Evolutionary conservation across 2,888 invertebrate genomes (phyloP), one percentile per base, ranked within the genome.

Genomic region (Lochmaea crataegi): DNA sequence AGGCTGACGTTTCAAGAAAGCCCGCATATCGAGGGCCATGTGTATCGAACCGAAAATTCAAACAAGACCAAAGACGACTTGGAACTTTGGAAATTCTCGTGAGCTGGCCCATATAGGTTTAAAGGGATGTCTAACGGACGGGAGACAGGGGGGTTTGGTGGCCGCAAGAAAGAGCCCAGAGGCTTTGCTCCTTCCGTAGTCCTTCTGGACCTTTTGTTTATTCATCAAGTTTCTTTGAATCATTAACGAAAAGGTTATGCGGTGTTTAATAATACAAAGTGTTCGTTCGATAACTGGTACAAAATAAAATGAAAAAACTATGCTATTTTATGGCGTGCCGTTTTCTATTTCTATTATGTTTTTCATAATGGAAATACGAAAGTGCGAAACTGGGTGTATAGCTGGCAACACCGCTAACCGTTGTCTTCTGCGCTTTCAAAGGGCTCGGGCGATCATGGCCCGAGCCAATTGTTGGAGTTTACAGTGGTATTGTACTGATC

Each of bases 11-110:
- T 76, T 80, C 78, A 79, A 78, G 76, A 70, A 74, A 83, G 83
- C 84, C 84, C 84, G 81, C 81, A 82, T 65, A 63, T 42, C 61
- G 65, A 4, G 14, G 82, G 83, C 80, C 83, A 83, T 83, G 85
- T 85, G 85, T 84, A 86, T 78, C 84, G 83, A 85, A 84, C 86
- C 86, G 86, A 84, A 85, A 86, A 86, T 84, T 85, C 86, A 86
- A 86, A 86, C 86, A 86, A 83, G 80, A 81, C 80, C 80, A 84
- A 63, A 63, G 61, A 85, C 80, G 84, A 85, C 76, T 78, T 75
- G 78, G 75, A 82, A 84, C 80, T 83, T 83, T 80, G 74, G 77
- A 80, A 82, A 79, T 82, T 82, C 79, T 79, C 71, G 61, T 65
- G 65, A 60, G 71, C 71, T 71, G 70, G 71, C 83, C 82, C 82